Conservation (phyloP, 2,797 vertebrate species). For the Gallinago nigripennis region DNA sequence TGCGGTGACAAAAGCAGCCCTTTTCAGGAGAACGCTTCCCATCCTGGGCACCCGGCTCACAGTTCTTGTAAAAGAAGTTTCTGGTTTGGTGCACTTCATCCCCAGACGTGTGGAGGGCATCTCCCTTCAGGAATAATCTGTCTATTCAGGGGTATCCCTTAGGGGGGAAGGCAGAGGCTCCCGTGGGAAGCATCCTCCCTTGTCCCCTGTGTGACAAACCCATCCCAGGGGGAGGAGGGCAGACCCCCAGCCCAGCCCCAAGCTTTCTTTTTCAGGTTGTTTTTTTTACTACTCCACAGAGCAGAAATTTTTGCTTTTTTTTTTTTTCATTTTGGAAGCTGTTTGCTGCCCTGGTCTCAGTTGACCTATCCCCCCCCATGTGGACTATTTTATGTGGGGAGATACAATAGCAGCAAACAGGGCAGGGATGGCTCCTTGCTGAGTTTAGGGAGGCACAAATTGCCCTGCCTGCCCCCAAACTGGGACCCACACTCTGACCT, state of each 20-base stretch:
- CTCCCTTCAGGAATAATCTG: neutral
- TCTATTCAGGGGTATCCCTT: no score
- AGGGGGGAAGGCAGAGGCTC: neutral
- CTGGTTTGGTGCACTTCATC: neutral
- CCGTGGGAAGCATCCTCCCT: neutral
- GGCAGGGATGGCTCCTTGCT: neutral
- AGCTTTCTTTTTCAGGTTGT: neutral
- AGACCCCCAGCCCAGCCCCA: neutral
- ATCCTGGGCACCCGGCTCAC: neutral
- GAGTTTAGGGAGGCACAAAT: neutral
- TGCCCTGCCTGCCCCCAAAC: neutral
- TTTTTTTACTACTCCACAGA: neutral
- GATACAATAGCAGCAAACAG: neutral
- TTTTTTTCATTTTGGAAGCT: neutral
- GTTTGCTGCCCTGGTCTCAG: neutral
- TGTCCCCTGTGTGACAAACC: no score
- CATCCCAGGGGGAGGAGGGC: neutral
- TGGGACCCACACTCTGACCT: rapidly evolving
- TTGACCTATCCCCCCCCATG: rapidly evolving
- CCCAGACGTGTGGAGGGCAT: neutral
- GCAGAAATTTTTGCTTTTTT: neutral
- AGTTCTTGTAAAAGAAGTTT: neutral
- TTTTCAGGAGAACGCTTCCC: neutral
- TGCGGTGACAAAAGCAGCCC: neutral
- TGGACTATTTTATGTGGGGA: rapidly evolving